Evolutionary conservation across 1,140 invertebrate species (phyloP).

Genomic region (Condylostylus longicornis): DNA sequence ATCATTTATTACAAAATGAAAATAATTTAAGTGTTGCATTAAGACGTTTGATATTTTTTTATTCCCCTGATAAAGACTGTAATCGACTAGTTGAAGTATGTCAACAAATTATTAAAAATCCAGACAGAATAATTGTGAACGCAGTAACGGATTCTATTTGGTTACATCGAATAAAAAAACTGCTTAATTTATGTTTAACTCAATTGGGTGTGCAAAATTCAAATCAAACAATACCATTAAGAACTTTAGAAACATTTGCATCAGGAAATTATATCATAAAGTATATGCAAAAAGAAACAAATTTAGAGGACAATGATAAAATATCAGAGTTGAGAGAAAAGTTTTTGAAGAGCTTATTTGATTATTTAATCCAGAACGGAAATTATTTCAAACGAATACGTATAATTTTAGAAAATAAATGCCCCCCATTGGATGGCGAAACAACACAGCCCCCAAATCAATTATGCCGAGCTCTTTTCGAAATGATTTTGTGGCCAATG

Average conservation of each 20-base stretch:
- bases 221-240: constrained; percentile 54
- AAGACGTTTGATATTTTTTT: constrained; percentile 60
- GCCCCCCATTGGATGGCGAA: constrained; percentile 53
- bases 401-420: constrained; percentile 50
- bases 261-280: too few species aligned
- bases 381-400: constrained; percentile 62
- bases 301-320: constrained; percentile 36
- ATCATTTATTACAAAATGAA: constrained; percentile 34
- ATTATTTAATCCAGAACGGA: constrained; percentile 24
- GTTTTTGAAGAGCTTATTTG: constrained; percentile 32
- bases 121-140: constrained; percentile 17
- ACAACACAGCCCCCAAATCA: constrained; percentile 55
- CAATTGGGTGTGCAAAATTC: constrained; percentile 18
- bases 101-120: constrained; percentile 22
- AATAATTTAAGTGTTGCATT: constrained; percentile 40
- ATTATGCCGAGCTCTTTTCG: constrained; percentile 54
- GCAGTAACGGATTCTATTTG: constrained; percentile 17
- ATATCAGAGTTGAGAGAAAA: constrained; percentile 31
- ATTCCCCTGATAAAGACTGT: constrained; percentile 45
- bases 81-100: constrained; percentile 43
- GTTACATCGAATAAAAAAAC: constrained; percentile 20
- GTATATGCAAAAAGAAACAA: too few species aligned
- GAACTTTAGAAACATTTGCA: constrained; percentile 67
- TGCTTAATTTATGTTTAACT: constrained; percentile 21
- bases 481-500: constrained; percentile 61